phyloP scores from a whole-genome alignment of 2,888 invertebrate species.

The Drosophila atripex region DNA sequence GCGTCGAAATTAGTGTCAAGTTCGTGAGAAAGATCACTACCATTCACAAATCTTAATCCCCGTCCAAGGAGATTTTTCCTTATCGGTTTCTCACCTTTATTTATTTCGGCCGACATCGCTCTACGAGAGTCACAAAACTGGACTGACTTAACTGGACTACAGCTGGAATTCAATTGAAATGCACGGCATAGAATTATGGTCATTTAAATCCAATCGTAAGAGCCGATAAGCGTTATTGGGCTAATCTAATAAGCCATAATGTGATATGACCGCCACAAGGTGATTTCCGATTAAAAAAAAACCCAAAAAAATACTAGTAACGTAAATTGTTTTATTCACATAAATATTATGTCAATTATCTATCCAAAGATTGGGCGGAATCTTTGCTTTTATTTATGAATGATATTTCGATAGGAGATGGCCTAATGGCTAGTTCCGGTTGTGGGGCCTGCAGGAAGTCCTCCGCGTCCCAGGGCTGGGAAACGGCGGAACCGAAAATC shows the following conservation, averaged over 20 bases:
- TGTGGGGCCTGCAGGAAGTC: conserved; percentile 76
- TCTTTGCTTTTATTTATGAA: not conserved
- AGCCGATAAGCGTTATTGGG: conserved; percentile 15
- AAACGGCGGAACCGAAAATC: conserved; percentile 87
- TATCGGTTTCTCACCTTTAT: conserved; percentile 15
- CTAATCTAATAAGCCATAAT: conserved; percentile 10
- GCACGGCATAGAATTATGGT: not conserved
- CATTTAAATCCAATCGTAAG: conserved; percentile 18
- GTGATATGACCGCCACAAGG: conserved; percentile 19
- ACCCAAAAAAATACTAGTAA: not conserved
- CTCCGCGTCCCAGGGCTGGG: conserved; percentile 89
- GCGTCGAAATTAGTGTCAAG: conserved; percentile 5
- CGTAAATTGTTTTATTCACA: not conserved
- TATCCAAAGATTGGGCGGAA: not conserved
- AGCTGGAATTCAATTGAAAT: conserved; percentile 7
- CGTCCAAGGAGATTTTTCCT: not conserved
- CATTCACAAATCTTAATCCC: not conserved
- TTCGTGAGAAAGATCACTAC: not conserved
- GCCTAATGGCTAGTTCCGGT: conserved; percentile 7
- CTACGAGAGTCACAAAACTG: not conserved
- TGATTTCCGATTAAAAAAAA: conserved; percentile 1
- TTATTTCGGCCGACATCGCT: conserved; percentile 14
- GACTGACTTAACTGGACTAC: conserved; percentile 2
- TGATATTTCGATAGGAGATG: not conserved
- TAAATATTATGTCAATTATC: not conserved